Base-by-base conservation (phyloP, 2,888 invertebrate genomes). In the Aporophyla lueneburgensis region DNA sequence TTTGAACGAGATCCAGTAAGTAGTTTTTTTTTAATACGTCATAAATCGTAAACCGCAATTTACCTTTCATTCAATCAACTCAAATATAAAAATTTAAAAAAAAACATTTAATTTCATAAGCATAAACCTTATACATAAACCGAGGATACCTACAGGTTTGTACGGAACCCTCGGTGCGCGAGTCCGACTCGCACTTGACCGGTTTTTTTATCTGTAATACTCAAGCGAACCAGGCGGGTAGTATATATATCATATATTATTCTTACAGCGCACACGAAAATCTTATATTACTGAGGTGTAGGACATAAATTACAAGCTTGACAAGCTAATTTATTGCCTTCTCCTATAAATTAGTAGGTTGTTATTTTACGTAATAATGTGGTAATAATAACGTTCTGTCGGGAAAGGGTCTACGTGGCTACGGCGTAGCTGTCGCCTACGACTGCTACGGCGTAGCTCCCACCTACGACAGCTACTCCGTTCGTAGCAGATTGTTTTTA, bases 261-360 rank as follows among this genome's bases (percentile, higher is more conserved):
- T 83, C 71, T 69, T 16, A 56, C 24, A 68, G 7, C 68, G 61
- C 43, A 59, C 65, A 81, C 69, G 86, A 81, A 77, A 83, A 74
- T 81, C 71, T 81, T 77, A 74, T 65, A 77, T 85, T 54, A 77
- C 85, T 59, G 83, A 81, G 82, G 73, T 81, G 73, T 81, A 69
- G 71, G 65, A 77, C 68, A 85, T 83, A 85, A 83, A 85, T 83
- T 59, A 81, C 74, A 43, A 59, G 58, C 78, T 68, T 80, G 78
- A 85, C 83, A 81, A 71, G 71, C 71, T 81, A 77, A 83, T 83
- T 83, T 85, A 83, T 81, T 78, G 72, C 85, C 81, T 76, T 83
- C 70, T 67, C 56, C 70, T 65, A 81, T 78, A 85, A 85, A 83
- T 83, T 81, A 85, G 82, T 74, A 62, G 16, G 65, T 70, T 81